Evolutionary conservation across 2,797 vertebrate species (phyloP).

Genomic region (Galago senegalensis): DNA sequence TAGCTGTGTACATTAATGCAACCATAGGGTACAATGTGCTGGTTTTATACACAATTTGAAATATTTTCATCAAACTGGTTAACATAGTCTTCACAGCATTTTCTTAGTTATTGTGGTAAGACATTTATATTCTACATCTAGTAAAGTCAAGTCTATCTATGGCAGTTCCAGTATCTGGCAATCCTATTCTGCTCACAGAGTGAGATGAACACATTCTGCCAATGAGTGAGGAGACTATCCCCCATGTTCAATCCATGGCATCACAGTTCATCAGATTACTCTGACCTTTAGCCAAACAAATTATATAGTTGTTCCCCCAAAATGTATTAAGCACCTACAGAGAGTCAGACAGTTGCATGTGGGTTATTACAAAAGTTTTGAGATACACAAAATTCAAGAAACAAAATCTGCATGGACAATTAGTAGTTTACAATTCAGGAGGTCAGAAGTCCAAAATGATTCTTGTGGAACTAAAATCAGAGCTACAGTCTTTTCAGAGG

Average conservation of each 20-base stretch:
- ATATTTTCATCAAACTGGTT: too few species aligned
- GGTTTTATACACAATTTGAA: too few species aligned
- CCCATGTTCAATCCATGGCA: neutral
- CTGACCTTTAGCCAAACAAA: neutral
- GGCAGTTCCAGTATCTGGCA: neutral
- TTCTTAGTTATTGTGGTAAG: too few species aligned
- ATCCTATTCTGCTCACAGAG: neutral
- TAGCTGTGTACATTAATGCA: too few species aligned
- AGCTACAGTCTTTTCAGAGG: neutral
- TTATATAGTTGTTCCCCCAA: neutral
- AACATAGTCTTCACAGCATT: too few species aligned
- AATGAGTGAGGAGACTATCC: neutral
- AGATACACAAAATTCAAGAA: too few species aligned
- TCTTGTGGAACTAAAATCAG: neutral
- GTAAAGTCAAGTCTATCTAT: neutral
- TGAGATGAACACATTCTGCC: neutral
- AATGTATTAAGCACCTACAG: neutral
- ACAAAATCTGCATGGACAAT: too few species aligned
- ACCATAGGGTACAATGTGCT: too few species aligned
- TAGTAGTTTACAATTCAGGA: neutral
- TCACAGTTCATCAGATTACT: neutral
- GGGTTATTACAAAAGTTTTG: too few species aligned
- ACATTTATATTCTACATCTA: too few species aligned
- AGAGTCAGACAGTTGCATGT: neutral
- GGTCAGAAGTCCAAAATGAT: neutral